A percentile compares a stretch with the other conserved stretches of the same genome.
Evolutionary conservation across 1,140 invertebrate species (phyloP).

Genomic region (Bradynema listronoti): DNA sequence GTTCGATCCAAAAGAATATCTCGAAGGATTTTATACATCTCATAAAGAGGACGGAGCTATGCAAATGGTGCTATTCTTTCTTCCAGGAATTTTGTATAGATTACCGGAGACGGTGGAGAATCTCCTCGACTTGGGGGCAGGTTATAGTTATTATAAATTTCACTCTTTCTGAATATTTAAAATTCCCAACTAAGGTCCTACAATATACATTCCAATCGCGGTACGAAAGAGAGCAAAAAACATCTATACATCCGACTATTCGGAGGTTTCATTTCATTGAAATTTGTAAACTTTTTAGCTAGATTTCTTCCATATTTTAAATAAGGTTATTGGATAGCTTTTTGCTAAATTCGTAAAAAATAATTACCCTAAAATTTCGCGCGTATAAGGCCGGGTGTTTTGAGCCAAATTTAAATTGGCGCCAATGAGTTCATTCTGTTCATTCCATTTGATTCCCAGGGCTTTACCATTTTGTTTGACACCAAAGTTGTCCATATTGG

Average conservation of each 20-base stretch:
- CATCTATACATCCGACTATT: slow-evolving; percentile 54
- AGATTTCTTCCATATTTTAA: too few relatives aligned
- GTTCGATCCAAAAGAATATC: slow-evolving; percentile 47
- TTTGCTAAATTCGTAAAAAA: too few relatives aligned
- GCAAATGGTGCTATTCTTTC: slow-evolving; percentile 57
- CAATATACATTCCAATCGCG: slow-evolving; percentile 53
- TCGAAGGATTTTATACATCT: slow-evolving; percentile 46
- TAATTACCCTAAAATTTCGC: too few relatives aligned
- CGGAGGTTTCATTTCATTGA: too few relatives aligned
- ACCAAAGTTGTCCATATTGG: too few relatives aligned
- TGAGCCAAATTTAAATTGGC: too few relatives aligned
- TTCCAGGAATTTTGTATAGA: slow-evolving; percentile 54
- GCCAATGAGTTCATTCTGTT: too few relatives aligned
- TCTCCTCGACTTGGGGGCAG: slow-evolving; percentile 50
- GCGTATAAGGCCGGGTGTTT: too few relatives aligned
- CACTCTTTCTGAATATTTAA: neutral
- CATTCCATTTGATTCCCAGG: too few relatives aligned
- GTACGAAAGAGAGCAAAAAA: slow-evolving; percentile 40
- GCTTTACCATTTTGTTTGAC: too few relatives aligned
- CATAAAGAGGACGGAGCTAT: slow-evolving; percentile 50
- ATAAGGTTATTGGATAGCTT: too few relatives aligned
- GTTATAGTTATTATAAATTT: slow-evolving; percentile 16
- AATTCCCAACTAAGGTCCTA: slow-evolving; percentile 37
- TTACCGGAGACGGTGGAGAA: slow-evolving; percentile 43
- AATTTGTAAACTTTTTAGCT: too few relatives aligned